Evolutionary conservation across 2,888 invertebrate genomes (phyloP), one percentile per base, ranked within the genome.

Genomic region (Scaptomyza cyrtandrae): DNA sequence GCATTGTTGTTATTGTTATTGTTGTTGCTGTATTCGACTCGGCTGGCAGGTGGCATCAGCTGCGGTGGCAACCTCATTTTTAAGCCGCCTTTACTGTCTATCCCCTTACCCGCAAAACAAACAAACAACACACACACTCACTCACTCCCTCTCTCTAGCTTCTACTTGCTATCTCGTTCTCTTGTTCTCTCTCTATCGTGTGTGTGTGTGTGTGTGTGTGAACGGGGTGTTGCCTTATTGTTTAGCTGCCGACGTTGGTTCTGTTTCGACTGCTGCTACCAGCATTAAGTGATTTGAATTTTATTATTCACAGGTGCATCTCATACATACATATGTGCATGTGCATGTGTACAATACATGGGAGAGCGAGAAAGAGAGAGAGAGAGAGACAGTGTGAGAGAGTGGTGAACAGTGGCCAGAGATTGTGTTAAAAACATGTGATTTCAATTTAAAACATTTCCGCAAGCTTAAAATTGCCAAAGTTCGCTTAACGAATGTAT

Each of bases 281-380:
- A 80, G 80, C 89, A 86, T 85, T 89, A 89, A 90, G 89, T 90
- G 89, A 86, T 88, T 80, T 89, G 85, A 89, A 90, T 89, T 89
- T 81, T 85, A 90, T 88, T 89, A 86, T 83, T 86, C 87, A 78
- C 87, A 85, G 89, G 85, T 89, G 84, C 78, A 79, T 62, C 64
- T 52, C 66, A 80, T 44, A 56, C 33, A 39, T 27, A 53, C 43
- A 56, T 19, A 19, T 49, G 10, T 16, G 44, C 10, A 37, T 16
- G n/a, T 35, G 62, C 64, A 54, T 46, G 49, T 13, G n/a, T 54
- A 46, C 63, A 54, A 24, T 14, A 29, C 58, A 46, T 9, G n/a
- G n/a, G n/a, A n/a, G n/a, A n/a, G n/a, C n/a, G 24, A 24, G 24
- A 46, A 46, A 6, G 37, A 39, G 39, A 39, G 14, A 39, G 39